These are phyloP conservation scores for Muricea muricata DNA, from an alignment of 92 coral and sea anemone species.

Conservation along the genomic window DNA sequence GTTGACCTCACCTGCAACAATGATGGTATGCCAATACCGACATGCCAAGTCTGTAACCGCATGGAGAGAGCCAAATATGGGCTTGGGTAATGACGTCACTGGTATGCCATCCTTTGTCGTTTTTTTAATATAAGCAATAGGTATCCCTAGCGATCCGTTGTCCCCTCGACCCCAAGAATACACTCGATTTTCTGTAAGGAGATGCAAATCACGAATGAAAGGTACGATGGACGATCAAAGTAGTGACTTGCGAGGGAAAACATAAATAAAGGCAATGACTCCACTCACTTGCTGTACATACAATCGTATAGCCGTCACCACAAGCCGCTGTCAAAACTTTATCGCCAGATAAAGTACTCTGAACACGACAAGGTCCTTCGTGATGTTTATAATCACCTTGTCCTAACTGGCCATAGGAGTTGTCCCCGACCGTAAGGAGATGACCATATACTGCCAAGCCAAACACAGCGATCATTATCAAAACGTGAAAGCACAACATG, in stretches of 20 bases:
- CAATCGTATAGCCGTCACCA: constrained; percentile 94
- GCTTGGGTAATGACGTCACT: constrained; percentile 89
- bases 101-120: constrained; percentile 86
- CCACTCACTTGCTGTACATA: constrained; percentile 85
- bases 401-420: constrained; percentile 95
- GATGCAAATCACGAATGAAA: neutral
- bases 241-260: too few species aligned
- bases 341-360: constrained; percentile 86
- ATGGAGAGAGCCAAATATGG: constrained; percentile 95
- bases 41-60: constrained; percentile 88
- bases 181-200: constrained; percentile 80
- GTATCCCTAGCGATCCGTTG: constrained; percentile 92
- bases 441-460: constrained; percentile 84
- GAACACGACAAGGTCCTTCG: constrained; percentile 84
- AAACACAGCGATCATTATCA: neutral
- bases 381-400: constrained; percentile 86
- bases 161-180: constrained; percentile 99
- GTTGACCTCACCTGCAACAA: constrained; percentile 76
- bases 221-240: too few species aligned
- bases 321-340: constrained; percentile 85
- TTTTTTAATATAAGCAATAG: constrained; percentile 71
- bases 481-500: too few species aligned
- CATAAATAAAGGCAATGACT: neutral
- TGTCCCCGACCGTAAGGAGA: constrained; percentile 89
- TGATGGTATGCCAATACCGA: constrained; percentile 94